Evolutionary conservation across 2,113 vertebrate genomes (phyloP).

Genomic region (Mastomys natalensis): DNA sequence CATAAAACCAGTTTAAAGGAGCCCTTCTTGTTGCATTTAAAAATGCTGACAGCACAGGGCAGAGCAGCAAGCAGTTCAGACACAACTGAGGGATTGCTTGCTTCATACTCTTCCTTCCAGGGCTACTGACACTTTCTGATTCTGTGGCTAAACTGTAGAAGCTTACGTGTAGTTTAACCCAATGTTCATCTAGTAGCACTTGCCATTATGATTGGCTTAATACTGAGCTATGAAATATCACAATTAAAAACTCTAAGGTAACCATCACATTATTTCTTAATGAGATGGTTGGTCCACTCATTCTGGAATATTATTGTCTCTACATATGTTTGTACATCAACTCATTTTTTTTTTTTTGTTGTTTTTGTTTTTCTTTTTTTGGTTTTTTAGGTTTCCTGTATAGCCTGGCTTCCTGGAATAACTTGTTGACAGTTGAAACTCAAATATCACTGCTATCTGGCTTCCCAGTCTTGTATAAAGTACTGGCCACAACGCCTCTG

Average conservation of each 20-base stretch:
- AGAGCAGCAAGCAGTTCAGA: conserved; percentile 48
- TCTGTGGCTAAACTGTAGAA: conserved; percentile 8
- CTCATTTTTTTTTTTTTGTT: no score
- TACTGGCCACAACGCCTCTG: no score
- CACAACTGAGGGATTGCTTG: conserved; percentile 8
- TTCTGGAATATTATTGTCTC: background rate
- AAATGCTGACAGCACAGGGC: conserved; percentile 11
- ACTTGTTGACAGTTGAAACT: no score
- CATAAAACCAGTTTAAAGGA: background rate
- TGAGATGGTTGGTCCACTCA: background rate
- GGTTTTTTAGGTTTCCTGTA: no score
- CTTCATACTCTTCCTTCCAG: conserved; percentile 59
- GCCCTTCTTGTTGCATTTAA: conserved; percentile 51
- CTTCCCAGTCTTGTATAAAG: no score
- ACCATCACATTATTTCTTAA: background rate
- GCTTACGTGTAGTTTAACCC: background rate
- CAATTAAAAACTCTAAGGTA: background rate
- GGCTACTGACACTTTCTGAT: background rate
- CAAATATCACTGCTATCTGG: no score
- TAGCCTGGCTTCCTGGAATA: no score
- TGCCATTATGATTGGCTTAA: background rate
- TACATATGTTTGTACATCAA: background rate
- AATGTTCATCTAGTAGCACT: background rate
- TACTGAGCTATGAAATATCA: background rate
- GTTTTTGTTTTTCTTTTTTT: no score